Conservation (phyloP, 2,888 invertebrate genomes). For the Meteorus cinctellus region DNA sequence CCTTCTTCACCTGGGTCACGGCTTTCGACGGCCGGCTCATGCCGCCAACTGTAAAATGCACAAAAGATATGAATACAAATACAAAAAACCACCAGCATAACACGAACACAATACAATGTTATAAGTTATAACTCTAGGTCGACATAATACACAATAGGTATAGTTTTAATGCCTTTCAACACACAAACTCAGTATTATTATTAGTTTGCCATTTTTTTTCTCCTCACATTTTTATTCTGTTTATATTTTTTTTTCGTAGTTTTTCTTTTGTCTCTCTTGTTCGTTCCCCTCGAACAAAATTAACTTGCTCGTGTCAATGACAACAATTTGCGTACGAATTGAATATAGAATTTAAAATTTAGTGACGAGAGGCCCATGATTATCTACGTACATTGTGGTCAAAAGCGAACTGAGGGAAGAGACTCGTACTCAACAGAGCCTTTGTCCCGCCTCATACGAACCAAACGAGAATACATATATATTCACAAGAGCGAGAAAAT, state of each 20-base stretch:
- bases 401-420: constrained; percentile 14
- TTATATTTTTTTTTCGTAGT: constrained; percentile 1
- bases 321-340: constrained; percentile 41
- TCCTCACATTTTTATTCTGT: neutral
- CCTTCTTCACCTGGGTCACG: constrained; percentile 91
- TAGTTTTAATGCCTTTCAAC: constrained; percentile 3
- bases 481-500: constrained; percentile 8
- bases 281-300: neutral
- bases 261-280: neutral
- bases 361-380: constrained; percentile 14
- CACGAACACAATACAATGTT: constrained; percentile 11
- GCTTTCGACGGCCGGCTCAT: constrained; percentile 90
- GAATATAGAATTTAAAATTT: constrained; percentile 28
- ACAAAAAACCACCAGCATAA: constrained; percentile 5
- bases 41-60: constrained; percentile 84
- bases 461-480: constrained; percentile 37
- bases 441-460: constrained; percentile 39
- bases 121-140: constrained; percentile 2
- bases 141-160: neutral
- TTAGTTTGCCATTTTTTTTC: neutral
- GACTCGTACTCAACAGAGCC: constrained; percentile 23
- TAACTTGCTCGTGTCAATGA: constrained; percentile 25
- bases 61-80: constrained; percentile 30
- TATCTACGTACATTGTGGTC: constrained; percentile 13
- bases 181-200: neutral